A percentile compares a stretch with the other conserved stretches of the same genome.
Evolutionary conservation across 2,888 invertebrate genomes (phyloP).

Genomic region (Meteorus cinctellus): DNA sequence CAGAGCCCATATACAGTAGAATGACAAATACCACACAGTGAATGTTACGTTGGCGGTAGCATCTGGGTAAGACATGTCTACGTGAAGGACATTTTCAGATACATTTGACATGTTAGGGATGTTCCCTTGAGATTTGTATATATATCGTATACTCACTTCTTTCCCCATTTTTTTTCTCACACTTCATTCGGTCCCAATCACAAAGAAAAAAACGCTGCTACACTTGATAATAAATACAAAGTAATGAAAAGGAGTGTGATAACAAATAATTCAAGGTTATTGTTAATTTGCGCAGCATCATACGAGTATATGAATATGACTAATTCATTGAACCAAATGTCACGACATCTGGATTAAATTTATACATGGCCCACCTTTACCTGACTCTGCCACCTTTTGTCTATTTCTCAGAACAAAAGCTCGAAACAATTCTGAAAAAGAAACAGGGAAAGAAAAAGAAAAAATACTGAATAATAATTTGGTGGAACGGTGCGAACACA

Average conservation of each 20-base stretch:
- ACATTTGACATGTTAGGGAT: conserved; percentile 4
- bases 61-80: background rate
- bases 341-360: conserved; percentile 33
- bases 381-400: conserved; percentile 32
- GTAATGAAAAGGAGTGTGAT: background rate
- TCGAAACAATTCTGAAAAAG: background rate
- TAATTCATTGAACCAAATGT: conserved; percentile 7
- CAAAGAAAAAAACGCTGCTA: background rate
- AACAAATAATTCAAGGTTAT: background rate
- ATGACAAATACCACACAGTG: conserved; percentile 14
- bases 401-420: conserved; percentile 29
- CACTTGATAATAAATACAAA: background rate
- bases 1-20: background rate
- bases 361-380: background rate
- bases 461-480: conserved; percentile 29
- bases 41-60: background rate
- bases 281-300: conserved; percentile 8
- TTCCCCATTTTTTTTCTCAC: background rate
- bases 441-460: background rate
- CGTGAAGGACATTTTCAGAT: conserved; percentile 20
- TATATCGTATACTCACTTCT: background rate
- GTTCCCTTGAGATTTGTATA: background rate
- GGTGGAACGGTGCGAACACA: background rate
- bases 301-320: background rate
- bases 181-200: conserved; percentile 7